Percentiles rank a stretch among this genome's conserved stretches.
Conservation (phyloP, 2,113 vertebrate genomes). For the Notothenia coriiceps region DNA sequence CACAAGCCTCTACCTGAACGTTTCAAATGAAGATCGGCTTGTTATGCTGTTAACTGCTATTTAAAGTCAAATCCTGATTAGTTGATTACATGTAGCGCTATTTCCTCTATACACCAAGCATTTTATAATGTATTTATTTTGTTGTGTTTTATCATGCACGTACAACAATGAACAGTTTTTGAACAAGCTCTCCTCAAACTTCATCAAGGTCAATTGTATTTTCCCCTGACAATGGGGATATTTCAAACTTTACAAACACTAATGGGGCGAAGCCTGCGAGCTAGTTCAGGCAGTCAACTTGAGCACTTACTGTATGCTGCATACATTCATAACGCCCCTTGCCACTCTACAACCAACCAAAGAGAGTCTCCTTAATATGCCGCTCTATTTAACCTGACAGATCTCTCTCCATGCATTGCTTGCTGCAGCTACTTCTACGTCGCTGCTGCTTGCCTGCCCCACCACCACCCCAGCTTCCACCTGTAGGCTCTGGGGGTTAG, state of each 20-base stretch:
- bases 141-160: not conserved
- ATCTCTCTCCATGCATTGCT: too few species aligned
- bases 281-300: too few species aligned
- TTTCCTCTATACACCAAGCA: not conserved
- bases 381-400: too few species aligned
- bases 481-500: too few species aligned
- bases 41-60: not conserved
- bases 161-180: not conserved
- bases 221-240: constrained; percentile 1
- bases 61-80: not conserved
- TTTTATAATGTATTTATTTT: not conserved
- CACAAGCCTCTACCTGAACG: not conserved
- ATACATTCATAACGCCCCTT: too few species aligned
- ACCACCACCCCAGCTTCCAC: too few species aligned
- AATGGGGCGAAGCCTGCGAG: too few species aligned
- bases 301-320: too few species aligned
- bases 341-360: too few species aligned
- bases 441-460: too few species aligned
- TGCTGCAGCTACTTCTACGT: too few species aligned
- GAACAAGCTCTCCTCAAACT: not conserved
- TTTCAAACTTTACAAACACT: not conserved
- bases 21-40: not conserved
- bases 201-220: constrained; percentile 34
- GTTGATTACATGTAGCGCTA: not conserved
- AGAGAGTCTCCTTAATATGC: too few species aligned